Evolutionary conservation across 2,888 invertebrate genomes (phyloP).

Genomic region (Caenorhabditis virilis): DNA sequence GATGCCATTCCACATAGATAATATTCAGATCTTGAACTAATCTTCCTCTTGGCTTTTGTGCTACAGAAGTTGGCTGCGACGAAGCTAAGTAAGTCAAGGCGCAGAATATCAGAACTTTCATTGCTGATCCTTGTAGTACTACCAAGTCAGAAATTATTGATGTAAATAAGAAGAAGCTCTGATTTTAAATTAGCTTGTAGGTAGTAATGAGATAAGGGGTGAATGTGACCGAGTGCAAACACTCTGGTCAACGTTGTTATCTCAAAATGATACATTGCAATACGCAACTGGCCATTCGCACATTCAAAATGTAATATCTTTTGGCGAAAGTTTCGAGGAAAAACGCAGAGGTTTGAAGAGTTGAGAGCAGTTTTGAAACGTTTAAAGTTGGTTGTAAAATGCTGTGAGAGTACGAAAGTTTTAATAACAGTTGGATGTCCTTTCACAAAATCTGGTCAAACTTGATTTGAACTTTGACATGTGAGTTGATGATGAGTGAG

Average conservation of each 20-base stretch:
- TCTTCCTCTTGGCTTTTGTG: conserved; percentile 53
- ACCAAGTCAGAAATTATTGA: too few species aligned
- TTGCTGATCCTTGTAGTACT: too few species aligned
- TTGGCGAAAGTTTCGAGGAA: too few species aligned
- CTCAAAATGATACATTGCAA: conserved; percentile 44
- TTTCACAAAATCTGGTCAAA: too few species aligned
- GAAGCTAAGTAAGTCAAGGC: not conserved
- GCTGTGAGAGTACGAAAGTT: too few species aligned
- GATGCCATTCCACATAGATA: conserved; percentile 64
- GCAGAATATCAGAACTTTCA: conserved; percentile 9
- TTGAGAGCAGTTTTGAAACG: too few species aligned
- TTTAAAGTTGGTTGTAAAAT: too few species aligned
- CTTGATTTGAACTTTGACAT: too few species aligned
- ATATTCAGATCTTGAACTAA: conserved; percentile 49
- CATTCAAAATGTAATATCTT: conserved; percentile 41
- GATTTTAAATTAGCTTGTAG: not conserved
- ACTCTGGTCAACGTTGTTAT: conserved; percentile 38
- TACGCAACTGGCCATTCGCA: conserved; percentile 42
- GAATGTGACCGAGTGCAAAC: conserved; percentile 28
- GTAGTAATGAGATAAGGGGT: conserved; percentile 39
- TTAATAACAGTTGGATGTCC: too few species aligned
- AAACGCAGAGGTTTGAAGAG: too few species aligned
- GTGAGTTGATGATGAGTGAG: too few species aligned
- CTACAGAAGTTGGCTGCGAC: conserved; percentile 32
- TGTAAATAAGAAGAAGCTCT: conserved; percentile 4